phyloP scores from a whole-genome alignment of 2,888 invertebrate species.

The Drosophila percnosoma region DNA sequence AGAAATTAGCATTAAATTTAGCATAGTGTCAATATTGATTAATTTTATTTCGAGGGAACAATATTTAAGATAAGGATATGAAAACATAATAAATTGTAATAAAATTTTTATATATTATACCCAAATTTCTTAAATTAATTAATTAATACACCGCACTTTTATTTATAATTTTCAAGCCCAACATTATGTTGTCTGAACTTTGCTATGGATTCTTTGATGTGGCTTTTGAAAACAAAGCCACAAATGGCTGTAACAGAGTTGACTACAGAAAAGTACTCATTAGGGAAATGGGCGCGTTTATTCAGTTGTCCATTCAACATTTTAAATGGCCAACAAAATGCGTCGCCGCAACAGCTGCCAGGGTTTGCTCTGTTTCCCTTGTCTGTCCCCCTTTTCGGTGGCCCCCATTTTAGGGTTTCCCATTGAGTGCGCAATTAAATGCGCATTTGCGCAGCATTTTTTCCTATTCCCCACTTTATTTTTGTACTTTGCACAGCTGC shows the following conservation, averaged over 20 bases:
- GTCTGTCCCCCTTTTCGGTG: background rate
- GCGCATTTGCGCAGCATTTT: conserved; percentile 65
- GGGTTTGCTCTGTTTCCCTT: conserved; percentile 12
- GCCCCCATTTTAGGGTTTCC: conserved; percentile 37
- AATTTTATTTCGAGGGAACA: no score
- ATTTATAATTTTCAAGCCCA: background rate
- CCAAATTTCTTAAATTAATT: background rate
- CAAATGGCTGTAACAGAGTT: conserved; percentile 24
- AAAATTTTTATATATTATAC: background rate
- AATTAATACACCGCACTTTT: background rate
- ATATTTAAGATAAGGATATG: no score
- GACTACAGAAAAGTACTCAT: conserved; percentile 6
- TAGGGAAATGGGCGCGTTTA: conserved; percentile 31
- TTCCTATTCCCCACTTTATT: conserved; percentile 5
- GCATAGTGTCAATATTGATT: no score
- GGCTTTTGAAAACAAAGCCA: conserved; percentile 7
- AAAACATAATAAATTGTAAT: no score
- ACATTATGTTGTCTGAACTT: background rate
- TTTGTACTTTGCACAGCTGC: conserved; percentile 49
- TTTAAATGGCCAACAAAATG: conserved; percentile 36
- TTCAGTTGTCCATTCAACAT: conserved; percentile 41
- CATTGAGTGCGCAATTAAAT: conserved; percentile 75
- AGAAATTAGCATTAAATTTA: background rate
- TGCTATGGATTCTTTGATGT: background rate
- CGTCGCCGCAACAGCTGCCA: conserved; percentile 29